Base-by-base conservation (phyloP, 1,140 invertebrate species). In the Bombus superbus region DNA sequence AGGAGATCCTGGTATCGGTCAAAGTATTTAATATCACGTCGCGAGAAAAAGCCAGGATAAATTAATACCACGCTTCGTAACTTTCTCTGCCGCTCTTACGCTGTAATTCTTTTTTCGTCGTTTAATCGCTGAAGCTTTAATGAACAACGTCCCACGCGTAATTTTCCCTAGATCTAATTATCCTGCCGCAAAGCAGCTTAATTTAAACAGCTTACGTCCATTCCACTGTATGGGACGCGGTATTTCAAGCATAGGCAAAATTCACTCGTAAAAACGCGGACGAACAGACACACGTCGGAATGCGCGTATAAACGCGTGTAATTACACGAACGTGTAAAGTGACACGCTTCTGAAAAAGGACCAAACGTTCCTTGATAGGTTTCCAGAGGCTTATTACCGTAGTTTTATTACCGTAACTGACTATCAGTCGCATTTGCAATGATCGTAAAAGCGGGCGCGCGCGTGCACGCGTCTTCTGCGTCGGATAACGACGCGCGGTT, bases 401-500 rank as follows among this genome's bases (percentile, higher is more conserved):
- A n/a, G 25, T 28, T n/a, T 9, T 35, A 44, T 9, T 35, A 44
- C 22, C 47, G 66, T 6, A 35, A 25, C 42, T 32, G 47, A 42
- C 22, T 66, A 85, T 90, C 82, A 72, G 35, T 35, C 53, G 13
- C 62, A 81, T 57, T 86, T 74, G 68, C 32, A 28, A 53, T 32
- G 38, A 35, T 85, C 78, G 75, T 90, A 90, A 89, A 90, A 69
- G 64, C 10, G 6, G 38, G 35, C 3, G 10, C 15, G 13, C 40
- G 5, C 13, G 47, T 53, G 47, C 47, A 22, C 15, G n/a, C 3
- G 28, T 62, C 44, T 38, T 25, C 35, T 40, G 35, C 59, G 25
- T n/a, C n/a, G 47, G 71, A 82, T 88, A 88, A 90, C 83, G 86
- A 83, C 42, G 53, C 79, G 64, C 71, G 71, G 84, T 90, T 86